Percentiles rank a stretch among this genome's conserved stretches.
Evolutionary conservation across 2,797 vertebrate genomes (phyloP).

Genomic region (Gymnocypris eckloni): DNA sequence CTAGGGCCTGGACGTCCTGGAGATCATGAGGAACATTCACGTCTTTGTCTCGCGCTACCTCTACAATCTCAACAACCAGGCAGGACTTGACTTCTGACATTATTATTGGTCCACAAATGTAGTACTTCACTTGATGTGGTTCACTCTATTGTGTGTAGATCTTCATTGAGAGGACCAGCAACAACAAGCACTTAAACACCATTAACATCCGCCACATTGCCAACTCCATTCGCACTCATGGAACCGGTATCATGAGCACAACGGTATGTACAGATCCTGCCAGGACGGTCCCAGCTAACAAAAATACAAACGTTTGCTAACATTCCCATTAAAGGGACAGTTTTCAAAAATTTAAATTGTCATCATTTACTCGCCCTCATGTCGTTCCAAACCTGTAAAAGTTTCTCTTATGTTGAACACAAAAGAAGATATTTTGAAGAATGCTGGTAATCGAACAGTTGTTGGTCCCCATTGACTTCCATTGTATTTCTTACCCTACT

Average conservation of each 20-base stretch:
- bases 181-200: slow-evolving; percentile 99
- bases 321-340: neutral
- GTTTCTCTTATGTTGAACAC: neutral
- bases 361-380: neutral
- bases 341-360: neutral
- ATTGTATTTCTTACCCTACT: too few relatives aligned
- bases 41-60: slow-evolving; percentile 98
- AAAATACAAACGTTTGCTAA: neutral
- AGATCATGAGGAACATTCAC: slow-evolving; percentile 99
- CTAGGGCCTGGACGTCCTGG: slow-evolving; percentile 96
- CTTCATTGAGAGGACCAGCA: slow-evolving; percentile 97
- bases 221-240: slow-evolving; percentile 97
- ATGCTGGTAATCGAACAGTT: neutral
- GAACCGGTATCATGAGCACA: slow-evolving; percentile 99
- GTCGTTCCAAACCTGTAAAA: neutral
- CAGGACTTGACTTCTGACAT: slow-evolving; percentile 58
- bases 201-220: slow-evolving; percentile 99
- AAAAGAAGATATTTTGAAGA: neutral
- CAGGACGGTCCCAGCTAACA: neutral
- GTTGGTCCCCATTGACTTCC: neutral
- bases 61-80: slow-evolving; percentile 99
- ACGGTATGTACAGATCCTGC: slow-evolving; percentile 79
- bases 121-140: neutral
- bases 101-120: neutral
- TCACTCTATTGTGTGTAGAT: slow-evolving; percentile 78